Base-by-base conservation (phyloP, 2,888 invertebrate species). In the Pyralis farinalis region DNA sequence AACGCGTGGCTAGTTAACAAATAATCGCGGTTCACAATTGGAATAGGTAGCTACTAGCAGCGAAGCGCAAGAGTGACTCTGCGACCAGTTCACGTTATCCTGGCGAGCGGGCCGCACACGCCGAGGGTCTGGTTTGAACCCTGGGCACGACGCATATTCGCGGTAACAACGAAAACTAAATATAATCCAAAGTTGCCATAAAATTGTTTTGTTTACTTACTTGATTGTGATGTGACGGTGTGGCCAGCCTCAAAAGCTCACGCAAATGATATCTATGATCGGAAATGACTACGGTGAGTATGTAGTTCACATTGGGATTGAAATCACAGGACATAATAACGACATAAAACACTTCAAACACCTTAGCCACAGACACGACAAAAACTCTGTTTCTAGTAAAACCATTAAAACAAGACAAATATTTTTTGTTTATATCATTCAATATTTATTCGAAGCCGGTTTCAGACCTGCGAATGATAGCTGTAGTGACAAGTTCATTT, bases 1-100 rank as follows among this genome's bases (percentile, higher is more conserved):
- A 83, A 71, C 85, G 85, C 84, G 83, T 85, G 87, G 81, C 78
- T 73, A 75, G 85, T 86, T 83, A 85, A 77, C 78, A 78, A 85
- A 85, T 86, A 84, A 84, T 83, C 76, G 77, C 79, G 58, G 68
- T 72, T 71, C 64, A 85, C 87, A 88, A 87, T 88, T 87, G 86
- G 77, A 68, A 66, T 80, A 83, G 77, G 80, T 84, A 83, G 77
- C 80, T 84, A 83, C 71, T 60, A 61, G 67, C 61, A 33, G 12
- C 39, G 61, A 66, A 68, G 71, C 71, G 68, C 63, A 67, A 68
- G 62, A 63, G 60, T 58, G 52, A 61, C 53, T 64, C 64, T 72
- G 68, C 69, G 69, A 67, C 69, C 85, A 87, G 86, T 87, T 64
- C 73, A 69, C 76, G 74, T 65, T 71, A 75, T 79, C 81, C 85